Base-by-base conservation (phyloP, 2,113 vertebrate genomes). In the Dicaeum eximium region DNA sequence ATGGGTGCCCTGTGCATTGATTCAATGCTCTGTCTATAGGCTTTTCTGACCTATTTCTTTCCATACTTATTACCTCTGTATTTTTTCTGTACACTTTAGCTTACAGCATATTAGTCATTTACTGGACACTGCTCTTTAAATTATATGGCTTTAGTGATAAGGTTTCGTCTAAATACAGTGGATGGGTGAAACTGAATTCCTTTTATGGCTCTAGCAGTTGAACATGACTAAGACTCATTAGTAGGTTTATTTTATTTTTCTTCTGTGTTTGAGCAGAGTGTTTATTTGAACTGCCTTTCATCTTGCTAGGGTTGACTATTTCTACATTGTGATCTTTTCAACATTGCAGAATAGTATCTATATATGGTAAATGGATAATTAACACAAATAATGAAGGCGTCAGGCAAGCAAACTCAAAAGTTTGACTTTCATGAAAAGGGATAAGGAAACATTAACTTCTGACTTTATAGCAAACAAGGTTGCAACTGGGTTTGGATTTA, bases 281-380 rank as follows among this genome's bases (percentile, higher is more conserved):
- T 95, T 95, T 96, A 51, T 96, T 96, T 95, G 67, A 91, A 62
- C 75, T 77, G 23, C 62, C 80, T 83, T 90, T 42, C 86, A 78
- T 93, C 87, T 14, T 96, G 88, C 93, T 69, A 40, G 40, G 95
- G 80, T 93, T 66, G 48, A 40, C n/a, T 60, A n/a, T 40, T 81
- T 48, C 50, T 81, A 42, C 5, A 40, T 24, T 82, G 60, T 45
- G 22, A 56, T 79, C 35, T 71, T 88, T 79, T 72, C 66, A 75
- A 5, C 50, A 28, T 45, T 80, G 70, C 37, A 40, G 73, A 50
- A 54, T 19, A 48, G 24, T 15, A 80, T 58, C 87, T 84, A 14
- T 62, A 62, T 81, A 74, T 40, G n/a, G 40, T 71, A 79, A 82
- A 64, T 12, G 47, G 33, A 50, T 62, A 27, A 24, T 28, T 37